Evolutionary conservation across 1,140 invertebrate genomes (phyloP), one percentile per base, ranked within the genome.

Genomic region (Adoxophyes honmai): DNA sequence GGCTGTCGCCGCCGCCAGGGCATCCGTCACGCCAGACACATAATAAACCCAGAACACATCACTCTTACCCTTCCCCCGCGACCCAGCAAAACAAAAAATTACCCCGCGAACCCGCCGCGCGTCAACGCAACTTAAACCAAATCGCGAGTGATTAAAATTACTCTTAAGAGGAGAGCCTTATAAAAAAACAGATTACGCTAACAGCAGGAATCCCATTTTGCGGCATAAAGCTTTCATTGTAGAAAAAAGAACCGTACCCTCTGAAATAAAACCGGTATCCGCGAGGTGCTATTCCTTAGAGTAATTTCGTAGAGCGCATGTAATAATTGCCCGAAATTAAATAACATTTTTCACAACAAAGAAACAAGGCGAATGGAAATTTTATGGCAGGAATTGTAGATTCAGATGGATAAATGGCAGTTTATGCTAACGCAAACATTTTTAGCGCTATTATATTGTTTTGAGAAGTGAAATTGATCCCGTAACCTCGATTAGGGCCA

Each of bases 291-390:
- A 82, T 87, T 80, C 84, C 84, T 85, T 69, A 60, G 80, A 84
- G 83, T 86, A 86, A 86, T 86, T 84, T 74, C 64, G 81, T 74
- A 76, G 77, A 86, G 80, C 74, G 80, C 78, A 74, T 83, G 80
- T 86, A 86, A 88, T 88, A 88, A 88, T 88, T 88, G 85, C 75
- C 75, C 59, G 64, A 83, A 86, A 88, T 88, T 88, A 85, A 88
- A 88, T 86, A 85, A 86, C 69, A 85, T 86, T 85, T 86, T 85
- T 88, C 81, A 86, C 78, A 82, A 86, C 77, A 85, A 81, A 87
- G 76, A 83, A 85, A 80, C 70, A 74, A 71, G 60, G 71, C 59
- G 73, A 67, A 81, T 78, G 79, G 64, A 76, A 81, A 81, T 77
- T 78, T 78, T 70, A 73, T 66, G 71, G 2, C 73, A 62, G 67